A percentile compares a stretch with the other conserved stretches of the same genome.
phyloP scores from a whole-genome alignment of 2,797 vertebrate genomes.

The Tokudaia tokunoshimensis region DNA sequence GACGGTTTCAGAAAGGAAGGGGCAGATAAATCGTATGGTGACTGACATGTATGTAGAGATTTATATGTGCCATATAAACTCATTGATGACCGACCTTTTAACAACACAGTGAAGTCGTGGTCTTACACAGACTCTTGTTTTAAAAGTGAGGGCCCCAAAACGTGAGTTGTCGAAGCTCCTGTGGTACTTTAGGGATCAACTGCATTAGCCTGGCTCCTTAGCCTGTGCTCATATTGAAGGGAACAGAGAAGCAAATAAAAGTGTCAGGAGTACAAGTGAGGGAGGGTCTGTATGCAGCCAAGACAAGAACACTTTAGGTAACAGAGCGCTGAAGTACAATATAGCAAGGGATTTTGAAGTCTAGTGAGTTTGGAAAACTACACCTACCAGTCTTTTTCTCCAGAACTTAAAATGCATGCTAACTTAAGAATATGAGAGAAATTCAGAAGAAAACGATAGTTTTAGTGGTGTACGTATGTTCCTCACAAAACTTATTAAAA shows the following conservation, averaged over 20 bases:
- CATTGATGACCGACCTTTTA: not conserved
- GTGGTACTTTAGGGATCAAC: not conserved
- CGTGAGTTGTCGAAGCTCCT: no score
- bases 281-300: accelerated
- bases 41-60: not conserved
- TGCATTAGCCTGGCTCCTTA: not conserved
- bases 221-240: no score
- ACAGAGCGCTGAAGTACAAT: not conserved
- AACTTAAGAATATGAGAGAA: not conserved
- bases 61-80: not conserved
- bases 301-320: not conserved
- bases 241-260: not conserved
- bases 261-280: not conserved
- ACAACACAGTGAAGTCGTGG: not conserved
- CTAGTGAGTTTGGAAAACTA: not conserved
- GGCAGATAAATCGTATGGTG: not conserved
- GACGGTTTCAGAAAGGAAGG: not conserved
- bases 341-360: not conserved
- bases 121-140: not conserved
- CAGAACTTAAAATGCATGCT: not conserved
- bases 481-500: not conserved
- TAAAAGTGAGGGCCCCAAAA: accelerated
- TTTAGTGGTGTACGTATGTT: not conserved
- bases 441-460: not conserved
- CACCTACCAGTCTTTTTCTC: not conserved